Evolutionary conservation across 1,140 invertebrate species (phyloP), one percentile per base, ranked within the genome.

Genomic region (Heterodera carotae): DNA sequence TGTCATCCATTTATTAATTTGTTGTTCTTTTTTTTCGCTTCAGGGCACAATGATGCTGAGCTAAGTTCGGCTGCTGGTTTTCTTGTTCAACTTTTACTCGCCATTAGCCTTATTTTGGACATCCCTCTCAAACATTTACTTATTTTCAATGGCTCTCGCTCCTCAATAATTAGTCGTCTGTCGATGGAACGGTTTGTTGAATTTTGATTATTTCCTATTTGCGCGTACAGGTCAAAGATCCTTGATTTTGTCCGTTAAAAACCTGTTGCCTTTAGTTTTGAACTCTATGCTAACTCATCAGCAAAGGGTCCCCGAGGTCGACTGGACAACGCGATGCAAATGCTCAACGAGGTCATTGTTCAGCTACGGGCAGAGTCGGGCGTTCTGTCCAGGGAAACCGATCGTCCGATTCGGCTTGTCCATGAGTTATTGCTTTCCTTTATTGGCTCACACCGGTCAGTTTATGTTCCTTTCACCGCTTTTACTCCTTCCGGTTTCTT

Each of bases 281-380:
- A 75, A n/a, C 18, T 73, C 39, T 56, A 75, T 71, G 18, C 78
- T n/a, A 66, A 34, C 27, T 60, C 69, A 29, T 29, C 31, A 64
- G 22, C 31, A 72, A 77, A 79, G 25, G 60, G 43, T 29, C 62
- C 81, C 18, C 59, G 75, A 18, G 69, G 76, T 56, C 69, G 75
- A 27, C 74, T 82, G 27, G 60, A 76, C 33, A 29, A 71, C 29
- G 76, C 81, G n/a, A 67, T 83, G n/a, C n/a, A 36, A 10, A 67
- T 75, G 53, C 53, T 84, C 33, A 69, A 71, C 53, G 80, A 81
- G 22, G 70, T 77, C 33, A 77, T 86, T 59, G 76, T 80, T 1
- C 84, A 86, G n/a, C 73, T 85, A 0, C 64, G 83, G 56, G 12
- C 66, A 12, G 84, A 85, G 36, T 78, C 69, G n/a, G 83, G 83